Evolutionary conservation across 2,888 invertebrate genomes (phyloP), one percentile per base, ranked within the genome.

Genomic region (Cabera pusaria): DNA sequence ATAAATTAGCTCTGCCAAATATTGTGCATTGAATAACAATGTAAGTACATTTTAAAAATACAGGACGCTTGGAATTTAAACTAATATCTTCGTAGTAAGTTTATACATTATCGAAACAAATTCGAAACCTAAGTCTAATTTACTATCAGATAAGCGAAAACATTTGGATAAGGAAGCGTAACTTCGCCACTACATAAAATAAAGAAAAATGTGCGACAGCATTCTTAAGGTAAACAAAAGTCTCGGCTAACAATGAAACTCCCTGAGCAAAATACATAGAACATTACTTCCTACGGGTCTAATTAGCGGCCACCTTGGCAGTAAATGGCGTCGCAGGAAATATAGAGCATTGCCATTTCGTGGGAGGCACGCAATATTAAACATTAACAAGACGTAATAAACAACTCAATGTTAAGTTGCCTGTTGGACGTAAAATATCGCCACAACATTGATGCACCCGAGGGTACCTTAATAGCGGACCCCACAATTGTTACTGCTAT

Each of bases 331-430:
- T 44, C 47, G 39, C 44, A 49, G 39, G 22, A 49, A 52, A 48
- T 52, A 52, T 45, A 39, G 43, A 39, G 41, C 41, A 27, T 45
- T 36, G 43, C 43, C 37, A 39, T 44, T 52, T 24, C 27, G 49
- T 36, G 52, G 41, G 36, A 33, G 27, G 39, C 31, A 11, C 44
- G 52, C 49, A 46, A 49, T 52, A 52, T 52, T 49, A 53, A 53
- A 53, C 52, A 53, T 53, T 53, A 48, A 44, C 48, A 46, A 35
- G 45, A 53, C 42, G 42, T 40, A 52, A 44, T 52, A 53, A 53
- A 53, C 52, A 50, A 50, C 50, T 52, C 50, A 44, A 53, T 49
- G 49, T 53, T 52, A 50, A 53, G 50, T 48, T 49, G 52, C 49
- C 49, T 53, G 46, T 42, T 34, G 43, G 44, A 46, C 50, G 48